Percentiles rank a stretch among this genome's conserved stretches.
phyloP scores from a whole-genome alignment of 1,140 invertebrate genomes.

The Zaprionus camerounensis region DNA sequence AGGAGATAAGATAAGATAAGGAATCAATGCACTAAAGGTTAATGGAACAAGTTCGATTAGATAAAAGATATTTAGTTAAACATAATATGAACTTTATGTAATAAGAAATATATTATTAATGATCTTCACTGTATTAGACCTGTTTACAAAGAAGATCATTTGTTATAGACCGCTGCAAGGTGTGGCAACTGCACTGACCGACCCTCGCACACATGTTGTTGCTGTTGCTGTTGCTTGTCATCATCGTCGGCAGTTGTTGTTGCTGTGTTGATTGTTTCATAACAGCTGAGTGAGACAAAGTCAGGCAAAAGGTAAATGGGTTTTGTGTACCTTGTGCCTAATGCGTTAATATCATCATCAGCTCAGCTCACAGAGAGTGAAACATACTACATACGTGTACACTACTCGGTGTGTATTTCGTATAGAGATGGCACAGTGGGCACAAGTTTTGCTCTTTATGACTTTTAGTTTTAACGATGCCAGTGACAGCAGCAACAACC shows the following conservation, averaged over 20 bases:
- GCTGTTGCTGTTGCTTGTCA: slow-evolving; percentile 62
- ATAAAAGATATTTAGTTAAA: background rate
- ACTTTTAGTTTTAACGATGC: slow-evolving; percentile 74
- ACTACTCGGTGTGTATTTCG: slow-evolving; percentile 6
- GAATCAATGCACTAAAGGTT: background rate
- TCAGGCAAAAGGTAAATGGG: slow-evolving; percentile 73
- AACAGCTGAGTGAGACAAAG: slow-evolving; percentile 69
- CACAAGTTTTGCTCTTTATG: slow-evolving; percentile 73
- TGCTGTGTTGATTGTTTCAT: slow-evolving; percentile 77
- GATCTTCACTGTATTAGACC: background rate
- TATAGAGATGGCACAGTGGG: slow-evolving; percentile 37
- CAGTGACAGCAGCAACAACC: slow-evolving; percentile 55
- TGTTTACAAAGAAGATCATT: background rate
- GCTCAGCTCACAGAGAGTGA: slow-evolving; percentile 24
- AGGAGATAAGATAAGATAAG: slow-evolving; percentile 32
- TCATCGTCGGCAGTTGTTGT: slow-evolving; percentile 48
- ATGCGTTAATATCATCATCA: slow-evolving; percentile 77
- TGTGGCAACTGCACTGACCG: slow-evolving; percentile 9
- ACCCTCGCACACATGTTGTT: slow-evolving; percentile 36
- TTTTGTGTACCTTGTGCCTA: slow-evolving; percentile 81
- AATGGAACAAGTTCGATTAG: slow-evolving; percentile 12
- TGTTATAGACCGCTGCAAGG: background rate
- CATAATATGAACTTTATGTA: background rate
- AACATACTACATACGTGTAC: slow-evolving; percentile 12
- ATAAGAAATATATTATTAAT: background rate